phyloP scores from a whole-genome alignment of 2,888 invertebrate genomes.

The Phasia obesa region DNA sequence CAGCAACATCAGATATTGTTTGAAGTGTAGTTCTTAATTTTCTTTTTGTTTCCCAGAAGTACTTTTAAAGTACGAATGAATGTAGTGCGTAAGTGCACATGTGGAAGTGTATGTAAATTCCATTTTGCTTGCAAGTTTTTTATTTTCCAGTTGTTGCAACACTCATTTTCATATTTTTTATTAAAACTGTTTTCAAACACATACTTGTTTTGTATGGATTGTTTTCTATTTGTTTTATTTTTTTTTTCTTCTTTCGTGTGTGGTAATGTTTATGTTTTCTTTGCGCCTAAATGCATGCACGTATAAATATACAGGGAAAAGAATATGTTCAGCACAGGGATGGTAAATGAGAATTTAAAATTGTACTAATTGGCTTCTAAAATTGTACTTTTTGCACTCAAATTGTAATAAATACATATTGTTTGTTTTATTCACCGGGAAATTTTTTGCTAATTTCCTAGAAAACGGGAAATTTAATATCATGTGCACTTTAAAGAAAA shows the following conservation, averaged over 20 bases:
- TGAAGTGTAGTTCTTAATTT: conserved; percentile 65
- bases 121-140: not conserved
- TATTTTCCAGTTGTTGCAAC: conserved; percentile 10
- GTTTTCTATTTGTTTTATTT: not conserved
- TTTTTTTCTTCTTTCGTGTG: conserved; percentile 22
- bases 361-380: no score
- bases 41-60: conserved; percentile 42
- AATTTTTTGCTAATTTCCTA: no score
- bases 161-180: conserved; percentile 23
- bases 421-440: no score
- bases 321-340: no score
- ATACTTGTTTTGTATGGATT: conserved; percentile 15
- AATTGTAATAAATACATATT: no score
- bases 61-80: not conserved
- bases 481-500: no score
- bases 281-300: conserved; percentile 45
- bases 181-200: conserved; percentile 19
- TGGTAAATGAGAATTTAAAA: conserved; percentile 10
- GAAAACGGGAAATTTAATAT: no score
- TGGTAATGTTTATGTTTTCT: conserved; percentile 23
- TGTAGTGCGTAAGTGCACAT: not conserved
- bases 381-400: no score
- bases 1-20: conserved; percentile 55
- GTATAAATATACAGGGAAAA: not conserved
- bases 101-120: conserved; percentile 11